Evolutionary conservation across 2,797 vertebrate genomes (phyloP).

Genomic region (Megalops cyprinoides): DNA sequence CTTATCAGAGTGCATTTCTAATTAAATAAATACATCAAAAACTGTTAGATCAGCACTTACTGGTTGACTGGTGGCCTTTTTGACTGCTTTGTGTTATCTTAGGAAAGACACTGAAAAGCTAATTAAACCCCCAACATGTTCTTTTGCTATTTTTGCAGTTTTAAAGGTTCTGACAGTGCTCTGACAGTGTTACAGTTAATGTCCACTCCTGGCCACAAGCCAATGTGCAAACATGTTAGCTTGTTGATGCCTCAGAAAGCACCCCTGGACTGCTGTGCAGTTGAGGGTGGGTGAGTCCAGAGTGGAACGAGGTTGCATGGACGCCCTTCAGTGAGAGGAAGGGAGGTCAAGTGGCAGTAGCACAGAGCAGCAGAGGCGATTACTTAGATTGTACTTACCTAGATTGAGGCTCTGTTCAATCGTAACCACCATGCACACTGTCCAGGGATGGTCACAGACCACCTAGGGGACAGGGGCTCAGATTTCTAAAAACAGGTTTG

Average conservation of each 20-base stretch:
- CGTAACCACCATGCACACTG: too few relatives aligned
- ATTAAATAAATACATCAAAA: constrained; percentile 29
- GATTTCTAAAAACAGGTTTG: too few relatives aligned
- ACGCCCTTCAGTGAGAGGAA: not conserved
- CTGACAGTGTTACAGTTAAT: not conserved
- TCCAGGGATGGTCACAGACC: too few relatives aligned
- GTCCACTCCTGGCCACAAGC: not conserved
- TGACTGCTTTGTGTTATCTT: constrained; percentile 12
- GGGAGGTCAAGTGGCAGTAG: not conserved
- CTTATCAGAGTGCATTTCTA: constrained; percentile 21
- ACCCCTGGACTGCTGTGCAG: not conserved
- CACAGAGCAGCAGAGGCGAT: not conserved
- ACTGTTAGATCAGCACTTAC: constrained; percentile 26
- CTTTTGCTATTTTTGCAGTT: not conserved
- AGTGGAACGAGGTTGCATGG: not conserved
- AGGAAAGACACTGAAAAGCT: constrained; percentile 19
- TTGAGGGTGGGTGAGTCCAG: not conserved
- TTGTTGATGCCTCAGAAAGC: not conserved
- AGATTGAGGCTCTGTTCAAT: too few relatives aligned
- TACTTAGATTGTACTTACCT: too few relatives aligned
- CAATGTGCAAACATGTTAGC: not conserved
- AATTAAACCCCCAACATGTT: constrained; percentile 13
- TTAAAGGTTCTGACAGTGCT: constrained; percentile 12
- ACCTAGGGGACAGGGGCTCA: too few relatives aligned
- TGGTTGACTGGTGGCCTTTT: constrained; percentile 24